Conservation (phyloP, 2,113 vertebrate species). For the Brachyhypopomus occidentalis region DNA sequence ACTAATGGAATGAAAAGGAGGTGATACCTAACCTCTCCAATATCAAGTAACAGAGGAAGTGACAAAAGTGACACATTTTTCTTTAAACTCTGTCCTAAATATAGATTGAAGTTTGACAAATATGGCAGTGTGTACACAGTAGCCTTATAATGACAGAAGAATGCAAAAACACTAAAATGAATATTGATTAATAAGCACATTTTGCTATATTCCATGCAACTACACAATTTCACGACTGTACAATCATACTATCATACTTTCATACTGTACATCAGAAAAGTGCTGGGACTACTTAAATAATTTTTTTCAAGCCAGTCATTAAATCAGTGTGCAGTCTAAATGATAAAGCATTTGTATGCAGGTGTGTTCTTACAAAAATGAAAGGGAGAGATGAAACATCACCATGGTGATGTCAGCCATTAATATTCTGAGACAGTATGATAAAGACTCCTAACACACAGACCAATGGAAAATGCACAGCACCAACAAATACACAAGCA, state of each 20-base stretch:
- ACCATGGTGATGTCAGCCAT: constrained; percentile 44
- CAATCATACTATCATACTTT: neutral
- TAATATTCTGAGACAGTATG: constrained; percentile 47
- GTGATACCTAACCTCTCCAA: neutral
- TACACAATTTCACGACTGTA: neutral
- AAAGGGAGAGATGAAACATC: constrained; percentile 40
- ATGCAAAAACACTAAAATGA: neutral
- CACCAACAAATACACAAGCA: constrained; percentile 6
- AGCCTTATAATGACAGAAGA: neutral
- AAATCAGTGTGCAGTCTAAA: constrained; percentile 16
- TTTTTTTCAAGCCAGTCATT: constrained; percentile 10
- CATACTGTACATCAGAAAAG: too few relatives aligned
- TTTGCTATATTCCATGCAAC: neutral
- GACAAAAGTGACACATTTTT: neutral
- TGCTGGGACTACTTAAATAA: neutral
- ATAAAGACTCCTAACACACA: constrained; percentile 1
- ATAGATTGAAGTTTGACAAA: neutral
- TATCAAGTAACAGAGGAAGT: neutral
- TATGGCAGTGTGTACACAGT: neutral
- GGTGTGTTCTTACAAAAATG: constrained; percentile 41
- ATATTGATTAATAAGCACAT: neutral
- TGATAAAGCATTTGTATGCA: constrained; percentile 47
- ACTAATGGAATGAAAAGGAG: too few relatives aligned
- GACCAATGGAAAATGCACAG: constrained; percentile 10
- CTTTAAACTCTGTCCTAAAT: neutral